Conservation (phyloP, 2,797 vertebrate genomes). For the Sebastiscus tertius region DNA sequence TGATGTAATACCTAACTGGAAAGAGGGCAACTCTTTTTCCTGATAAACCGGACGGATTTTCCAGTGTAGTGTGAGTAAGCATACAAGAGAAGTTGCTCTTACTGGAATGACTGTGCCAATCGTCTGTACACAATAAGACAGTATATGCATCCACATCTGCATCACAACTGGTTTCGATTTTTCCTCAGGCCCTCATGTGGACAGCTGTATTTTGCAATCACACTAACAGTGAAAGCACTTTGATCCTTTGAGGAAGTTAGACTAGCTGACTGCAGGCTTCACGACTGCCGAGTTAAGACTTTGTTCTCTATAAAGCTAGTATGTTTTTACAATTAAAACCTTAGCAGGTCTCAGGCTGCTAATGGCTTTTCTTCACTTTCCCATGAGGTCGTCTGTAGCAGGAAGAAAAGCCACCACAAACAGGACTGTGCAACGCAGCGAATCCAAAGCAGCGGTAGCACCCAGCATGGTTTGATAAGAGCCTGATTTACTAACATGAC, state of each 20-base stretch:
- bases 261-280: slow-evolving; percentile 7
- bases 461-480: slow-evolving; percentile 49
- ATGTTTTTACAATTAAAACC: slow-evolving; percentile 36
- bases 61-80: not conserved
- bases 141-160: not conserved
- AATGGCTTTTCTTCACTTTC: slow-evolving; percentile 81
- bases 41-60: not conserved
- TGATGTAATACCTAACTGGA: not conserved
- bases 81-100: not conserved
- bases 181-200: slow-evolving; percentile 35
- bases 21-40: not conserved
- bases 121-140: not conserved
- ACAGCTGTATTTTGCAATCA: slow-evolving; percentile 28
- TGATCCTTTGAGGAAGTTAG: slow-evolving; percentile 71
- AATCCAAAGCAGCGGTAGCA: slow-evolving; percentile 16
- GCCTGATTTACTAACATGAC: slow-evolving; percentile 17
- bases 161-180: slow-evolving; percentile 8
- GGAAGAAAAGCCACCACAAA: slow-evolving; percentile 8
- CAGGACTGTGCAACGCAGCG: slow-evolving; percentile 7
- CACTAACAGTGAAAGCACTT: slow-evolving; percentile 52
- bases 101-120: not conserved
- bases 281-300: slow-evolving; percentile 52
- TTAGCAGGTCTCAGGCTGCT: slow-evolving; percentile 4
- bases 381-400: slow-evolving; percentile 34
- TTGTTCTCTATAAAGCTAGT: slow-evolving; percentile 59